These are phyloP conservation scores for Saccostrea cuccullata DNA, from an alignment of 1,140 invertebrate genomes.

Conservation along the genomic window DNA sequence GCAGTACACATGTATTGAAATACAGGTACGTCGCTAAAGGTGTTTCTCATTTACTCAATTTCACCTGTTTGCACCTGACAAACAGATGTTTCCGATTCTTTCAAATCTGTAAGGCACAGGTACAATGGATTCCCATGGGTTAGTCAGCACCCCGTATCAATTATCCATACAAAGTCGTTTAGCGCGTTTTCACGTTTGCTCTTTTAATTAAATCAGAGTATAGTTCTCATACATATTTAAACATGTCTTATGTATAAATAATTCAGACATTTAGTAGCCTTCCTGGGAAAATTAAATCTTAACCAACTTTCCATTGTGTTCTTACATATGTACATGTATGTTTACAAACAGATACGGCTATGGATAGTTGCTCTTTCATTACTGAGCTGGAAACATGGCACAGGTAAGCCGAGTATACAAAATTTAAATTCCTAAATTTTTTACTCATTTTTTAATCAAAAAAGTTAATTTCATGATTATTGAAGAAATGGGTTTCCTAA, in stretches of 20 bases:
- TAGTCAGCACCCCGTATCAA: neutral
- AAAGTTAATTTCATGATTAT: too few relatives aligned
- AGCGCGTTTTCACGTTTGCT: neutral
- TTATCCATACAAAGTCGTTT: too few relatives aligned
- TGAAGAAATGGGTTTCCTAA: too few relatives aligned
- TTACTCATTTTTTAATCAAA: too few relatives aligned
- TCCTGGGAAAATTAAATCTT: slow-evolving; percentile 11
- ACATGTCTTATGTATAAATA: neutral
- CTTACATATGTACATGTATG: neutral
- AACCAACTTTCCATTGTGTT: neutral
- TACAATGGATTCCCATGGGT: too few relatives aligned
- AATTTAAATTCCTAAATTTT: too few relatives aligned
- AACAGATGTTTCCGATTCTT: neutral
- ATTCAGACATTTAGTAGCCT: slow-evolving; percentile 5
- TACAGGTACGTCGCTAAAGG: too few relatives aligned
- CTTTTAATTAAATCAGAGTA: neutral
- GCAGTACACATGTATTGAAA: too few relatives aligned
- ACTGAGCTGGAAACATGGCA: neutral
- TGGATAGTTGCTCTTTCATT: neutral
- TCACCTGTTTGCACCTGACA: neutral
- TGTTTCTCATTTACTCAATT: too few relatives aligned
- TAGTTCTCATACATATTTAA: neutral
- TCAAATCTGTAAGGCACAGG: neutral
- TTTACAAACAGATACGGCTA: neutral
- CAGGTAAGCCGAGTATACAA: neutral